A percentile compares a stretch with the other conserved stretches of the same genome.
Evolutionary conservation across 2,888 invertebrate species (phyloP).

Genomic region (Limnephilus lunatus): DNA sequence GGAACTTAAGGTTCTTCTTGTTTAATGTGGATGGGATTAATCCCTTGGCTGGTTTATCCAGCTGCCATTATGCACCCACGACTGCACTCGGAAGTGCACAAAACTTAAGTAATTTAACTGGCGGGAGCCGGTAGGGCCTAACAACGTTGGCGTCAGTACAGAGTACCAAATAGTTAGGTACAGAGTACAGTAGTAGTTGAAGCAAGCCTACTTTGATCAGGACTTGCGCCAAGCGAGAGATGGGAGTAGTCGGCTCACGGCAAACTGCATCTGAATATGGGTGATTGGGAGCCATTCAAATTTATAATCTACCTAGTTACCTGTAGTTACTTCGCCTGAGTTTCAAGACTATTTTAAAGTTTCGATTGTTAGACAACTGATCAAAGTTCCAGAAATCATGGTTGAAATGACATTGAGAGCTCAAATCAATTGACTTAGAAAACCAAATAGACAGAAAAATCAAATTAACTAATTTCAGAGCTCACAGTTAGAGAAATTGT

Average conservation of each 20-base stretch:
- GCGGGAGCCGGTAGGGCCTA: constrained; percentile 44
- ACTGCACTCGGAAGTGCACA: constrained; percentile 52
- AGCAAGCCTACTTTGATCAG: constrained; percentile 29
- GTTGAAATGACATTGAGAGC: neutral
- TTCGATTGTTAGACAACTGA: neutral
- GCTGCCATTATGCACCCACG: constrained; percentile 43
- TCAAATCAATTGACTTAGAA: neutral
- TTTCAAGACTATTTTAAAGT: neutral
- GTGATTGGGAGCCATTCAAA: neutral
- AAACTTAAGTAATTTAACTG: constrained; percentile 56
- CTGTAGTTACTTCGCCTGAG: no score
- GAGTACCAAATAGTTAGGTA: neutral
- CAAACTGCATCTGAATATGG: neutral
- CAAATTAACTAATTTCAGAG: no score
- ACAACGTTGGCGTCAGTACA: constrained; percentile 32
- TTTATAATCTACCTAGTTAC: neutral
- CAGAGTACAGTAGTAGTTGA: neutral
- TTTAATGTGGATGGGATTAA: constrained; percentile 12
- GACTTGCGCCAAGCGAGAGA: neutral
- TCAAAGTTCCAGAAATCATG: neutral
- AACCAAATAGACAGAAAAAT: neutral
- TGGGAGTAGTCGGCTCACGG: neutral
- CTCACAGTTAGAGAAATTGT: no score
- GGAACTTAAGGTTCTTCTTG: neutral
- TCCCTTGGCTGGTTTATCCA: constrained; percentile 36